Evolutionary conservation across 2,888 invertebrate species (phyloP).

Genomic region (Scrobipalpa atriplicella): DNA sequence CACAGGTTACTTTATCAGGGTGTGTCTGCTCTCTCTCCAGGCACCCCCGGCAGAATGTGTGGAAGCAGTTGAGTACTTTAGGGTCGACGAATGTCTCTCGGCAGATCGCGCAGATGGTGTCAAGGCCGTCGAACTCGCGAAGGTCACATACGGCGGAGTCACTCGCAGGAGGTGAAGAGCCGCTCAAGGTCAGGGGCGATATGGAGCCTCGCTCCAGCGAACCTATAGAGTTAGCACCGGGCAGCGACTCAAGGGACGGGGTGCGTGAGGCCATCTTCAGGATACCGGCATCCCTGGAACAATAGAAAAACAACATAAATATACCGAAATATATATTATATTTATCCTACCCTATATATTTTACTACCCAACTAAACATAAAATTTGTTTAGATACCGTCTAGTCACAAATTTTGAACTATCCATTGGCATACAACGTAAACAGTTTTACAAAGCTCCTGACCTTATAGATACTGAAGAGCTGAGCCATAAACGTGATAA

Average conservation of each 20-base stretch:
- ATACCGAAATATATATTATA: not conserved
- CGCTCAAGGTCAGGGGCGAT: slow-evolving; percentile 92
- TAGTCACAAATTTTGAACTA: slow-evolving; percentile 32
- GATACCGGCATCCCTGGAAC: slow-evolving; percentile 93
- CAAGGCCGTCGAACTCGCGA: slow-evolving; percentile 84
- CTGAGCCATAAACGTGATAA: slow-evolving; percentile 66
- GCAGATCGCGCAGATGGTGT: slow-evolving; percentile 87
- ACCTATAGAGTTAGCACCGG: slow-evolving; percentile 95
- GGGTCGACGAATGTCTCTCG: slow-evolving; percentile 89
- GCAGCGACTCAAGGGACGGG: slow-evolving; percentile 96
- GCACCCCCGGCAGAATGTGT: slow-evolving; percentile 92
- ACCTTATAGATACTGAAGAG: slow-evolving; percentile 56
- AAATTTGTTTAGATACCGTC: slow-evolving; percentile 25
- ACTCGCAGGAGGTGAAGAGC: slow-evolving; percentile 93
- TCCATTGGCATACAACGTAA: slow-evolving; percentile 42
- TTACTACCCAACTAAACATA: slow-evolving; percentile 31
- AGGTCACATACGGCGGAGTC: slow-evolving; percentile 92
- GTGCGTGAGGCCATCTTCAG: slow-evolving; percentile 97
- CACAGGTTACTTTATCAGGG: slow-evolving; percentile 89
- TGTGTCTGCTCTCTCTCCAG: slow-evolving; percentile 88
- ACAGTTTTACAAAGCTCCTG: slow-evolving; percentile 54
- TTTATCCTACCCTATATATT: slow-evolving; percentile 19
- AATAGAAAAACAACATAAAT: slow-evolving; percentile 52
- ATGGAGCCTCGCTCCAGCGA: slow-evolving; percentile 93
- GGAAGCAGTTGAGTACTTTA: slow-evolving; percentile 91